A percentile compares a stretch with the other conserved stretches of the same genome.
Evolutionary conservation across 1,140 invertebrate genomes (phyloP).

Genomic region (Mactra quadrangularis): DNA sequence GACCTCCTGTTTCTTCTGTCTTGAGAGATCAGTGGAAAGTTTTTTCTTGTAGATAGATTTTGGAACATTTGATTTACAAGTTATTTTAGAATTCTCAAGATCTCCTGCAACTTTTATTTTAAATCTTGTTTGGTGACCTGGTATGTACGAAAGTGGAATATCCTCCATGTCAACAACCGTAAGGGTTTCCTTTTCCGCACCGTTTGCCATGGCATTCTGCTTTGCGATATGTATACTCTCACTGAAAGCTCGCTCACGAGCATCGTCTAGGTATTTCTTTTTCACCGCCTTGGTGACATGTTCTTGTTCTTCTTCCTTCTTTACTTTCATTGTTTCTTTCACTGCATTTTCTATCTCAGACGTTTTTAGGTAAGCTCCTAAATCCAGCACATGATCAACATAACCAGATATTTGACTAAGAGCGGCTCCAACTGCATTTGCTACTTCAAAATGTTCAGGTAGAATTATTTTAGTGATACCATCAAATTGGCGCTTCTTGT

Average conservation of each 20-base stretch:
- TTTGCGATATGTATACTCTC: conserved; percentile 58
- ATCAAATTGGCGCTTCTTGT: conserved; percentile 47
- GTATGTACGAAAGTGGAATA: conserved; percentile 73
- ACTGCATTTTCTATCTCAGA: conserved; percentile 28
- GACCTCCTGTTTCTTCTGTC: conserved; percentile 54
- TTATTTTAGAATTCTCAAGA: conserved; percentile 13
- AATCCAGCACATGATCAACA: conserved; percentile 70
- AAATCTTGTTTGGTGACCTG: conserved; percentile 74
- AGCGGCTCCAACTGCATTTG: conserved; percentile 81
- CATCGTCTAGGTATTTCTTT: conserved; percentile 66
- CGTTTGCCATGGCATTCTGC: conserved; percentile 58
- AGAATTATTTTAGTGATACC: conserved; percentile 67
- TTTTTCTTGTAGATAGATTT: conserved; percentile 33
- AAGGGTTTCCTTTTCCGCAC: conserved; percentile 67
- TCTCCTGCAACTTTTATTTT: conserved; percentile 75
- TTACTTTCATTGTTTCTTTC: too few relatives aligned
- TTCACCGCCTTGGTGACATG: conserved; percentile 31
- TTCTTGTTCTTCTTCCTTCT: conserved; percentile 29
- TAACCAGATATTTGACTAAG: conserved; percentile 76
- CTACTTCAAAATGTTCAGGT: conserved; percentile 74
- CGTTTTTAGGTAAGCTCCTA: conserved; percentile 62
- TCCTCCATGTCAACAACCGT: conserved; percentile 70
- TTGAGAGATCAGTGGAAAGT: neutral
- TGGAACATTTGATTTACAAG: conserved; percentile 40
- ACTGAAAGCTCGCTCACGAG: conserved; percentile 64